Percentiles rank a stretch among this genome's conserved stretches.
Evolutionary conservation across 1,140 invertebrate genomes (phyloP).

Genomic region (Stegodyphus mimosarum): DNA sequence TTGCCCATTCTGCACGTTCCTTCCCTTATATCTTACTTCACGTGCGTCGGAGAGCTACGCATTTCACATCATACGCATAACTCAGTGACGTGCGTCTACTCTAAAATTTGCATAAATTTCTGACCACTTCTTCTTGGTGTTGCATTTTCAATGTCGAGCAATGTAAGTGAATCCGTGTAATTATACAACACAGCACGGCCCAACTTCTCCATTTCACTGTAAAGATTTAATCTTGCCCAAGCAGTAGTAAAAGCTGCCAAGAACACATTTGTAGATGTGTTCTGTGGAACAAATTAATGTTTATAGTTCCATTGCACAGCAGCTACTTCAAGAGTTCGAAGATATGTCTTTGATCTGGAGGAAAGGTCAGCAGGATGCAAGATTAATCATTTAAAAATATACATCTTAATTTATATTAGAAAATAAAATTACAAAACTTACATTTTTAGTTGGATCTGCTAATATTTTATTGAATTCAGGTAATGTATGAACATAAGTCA

Average conservation of each 20-base stretch:
- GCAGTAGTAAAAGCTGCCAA: neutral
- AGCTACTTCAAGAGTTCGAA: neutral
- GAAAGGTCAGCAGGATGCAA: neutral
- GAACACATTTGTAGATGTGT: neutral
- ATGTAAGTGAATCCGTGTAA: neutral
- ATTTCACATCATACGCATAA: too few species aligned
- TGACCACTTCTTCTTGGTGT: too few species aligned
- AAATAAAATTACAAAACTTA: too few species aligned
- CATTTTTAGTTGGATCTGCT: neutral
- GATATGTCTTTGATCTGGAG: neutral
- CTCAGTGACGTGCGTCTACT: too few species aligned
- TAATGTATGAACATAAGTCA: neutral
- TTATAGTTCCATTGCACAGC: neutral
- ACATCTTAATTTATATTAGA: too few species aligned
- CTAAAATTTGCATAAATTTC: too few species aligned
- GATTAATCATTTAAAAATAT: neutral
- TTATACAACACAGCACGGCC: neutral
- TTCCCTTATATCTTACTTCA: too few species aligned
- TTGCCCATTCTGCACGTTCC: too few species aligned
- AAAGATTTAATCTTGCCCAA: neutral
- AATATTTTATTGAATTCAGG: neutral
- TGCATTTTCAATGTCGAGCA: too few species aligned
- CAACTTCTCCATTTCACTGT: neutral
- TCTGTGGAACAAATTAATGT: neutral
- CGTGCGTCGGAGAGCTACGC: too few species aligned